Percentiles rank a stretch among this genome's conserved stretches.
phyloP scores from a whole-genome alignment of 2,113 vertebrate genomes.

The Mus musculus region DNA sequence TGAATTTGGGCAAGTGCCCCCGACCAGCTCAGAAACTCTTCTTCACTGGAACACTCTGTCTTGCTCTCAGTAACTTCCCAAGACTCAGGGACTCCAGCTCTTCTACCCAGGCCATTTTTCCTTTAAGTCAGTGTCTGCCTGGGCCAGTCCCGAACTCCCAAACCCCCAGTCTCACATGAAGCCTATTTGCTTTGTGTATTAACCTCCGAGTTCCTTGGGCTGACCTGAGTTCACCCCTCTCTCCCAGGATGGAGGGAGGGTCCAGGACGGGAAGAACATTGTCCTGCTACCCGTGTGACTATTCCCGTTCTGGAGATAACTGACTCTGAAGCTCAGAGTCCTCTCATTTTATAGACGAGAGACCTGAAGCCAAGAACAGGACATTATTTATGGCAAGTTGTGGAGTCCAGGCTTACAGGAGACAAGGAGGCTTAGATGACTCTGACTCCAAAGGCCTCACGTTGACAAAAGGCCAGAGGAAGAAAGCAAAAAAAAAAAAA shows the following conservation, averaged over 20 bases:
- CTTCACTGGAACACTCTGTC: background rate
- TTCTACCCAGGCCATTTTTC: background rate
- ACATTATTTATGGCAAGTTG: conserved; percentile 20
- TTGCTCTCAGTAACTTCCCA: conserved; percentile 22
- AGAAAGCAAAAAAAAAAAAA: background rate
- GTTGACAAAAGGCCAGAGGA: background rate
- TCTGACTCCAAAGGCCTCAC: background rate
- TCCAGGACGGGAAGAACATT: conserved; percentile 10
- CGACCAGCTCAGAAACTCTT: background rate
- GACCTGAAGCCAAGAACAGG: conserved; percentile 23
- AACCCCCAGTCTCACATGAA: background rate
- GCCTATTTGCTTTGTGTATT: conserved; percentile 3
- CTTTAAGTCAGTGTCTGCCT: background rate
- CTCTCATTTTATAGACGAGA: conserved; percentile 37
- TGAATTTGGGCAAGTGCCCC: background rate
- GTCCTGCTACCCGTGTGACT: background rate
- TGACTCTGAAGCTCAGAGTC: conserved; percentile 15
- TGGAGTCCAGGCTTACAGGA: background rate
- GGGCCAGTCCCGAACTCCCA: background rate
- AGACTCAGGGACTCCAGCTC: background rate
- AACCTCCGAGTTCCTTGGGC: background rate
- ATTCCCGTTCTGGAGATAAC: background rate
- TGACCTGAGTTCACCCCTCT: background rate
- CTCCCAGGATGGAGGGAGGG: background rate
- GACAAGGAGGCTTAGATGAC: background rate